Conservation (phyloP, 53 echinoderm and acorn worm genomes). For the Holothuria scabra region DNA sequence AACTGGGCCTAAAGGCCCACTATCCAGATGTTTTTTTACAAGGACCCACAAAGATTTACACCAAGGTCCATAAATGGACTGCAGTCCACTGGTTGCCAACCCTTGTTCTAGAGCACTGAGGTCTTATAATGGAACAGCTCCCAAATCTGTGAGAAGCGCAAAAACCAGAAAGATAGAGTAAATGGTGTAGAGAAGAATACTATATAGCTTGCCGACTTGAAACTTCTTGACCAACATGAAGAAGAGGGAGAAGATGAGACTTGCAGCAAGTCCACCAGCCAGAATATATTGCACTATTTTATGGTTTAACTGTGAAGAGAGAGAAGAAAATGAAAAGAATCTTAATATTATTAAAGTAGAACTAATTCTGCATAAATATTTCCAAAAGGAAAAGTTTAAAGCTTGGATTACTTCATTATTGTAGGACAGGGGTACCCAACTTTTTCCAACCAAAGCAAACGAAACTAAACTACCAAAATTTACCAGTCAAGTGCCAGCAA, state of each 20-base stretch:
- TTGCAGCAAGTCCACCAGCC: slow-evolving; percentile 73
- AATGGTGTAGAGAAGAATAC: slow-evolving; percentile 68
- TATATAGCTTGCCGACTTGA: slow-evolving; percentile 67
- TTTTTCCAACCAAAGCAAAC: too few species aligned
- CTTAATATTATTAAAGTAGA: neutral
- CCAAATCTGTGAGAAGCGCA: slow-evolving; percentile 73
- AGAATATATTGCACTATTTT: slow-evolving; percentile 74
- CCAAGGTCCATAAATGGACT: too few species aligned
- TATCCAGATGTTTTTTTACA: too few species aligned
- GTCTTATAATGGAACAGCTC: slow-evolving; percentile 56
- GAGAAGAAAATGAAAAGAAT: too few species aligned
- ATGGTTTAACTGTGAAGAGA: slow-evolving; percentile 60
- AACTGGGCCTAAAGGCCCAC: too few species aligned
- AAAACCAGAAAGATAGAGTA: slow-evolving; percentile 72
- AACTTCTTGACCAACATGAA: slow-evolving; percentile 77
- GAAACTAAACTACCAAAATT: too few species aligned
- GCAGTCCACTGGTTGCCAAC: neutral
- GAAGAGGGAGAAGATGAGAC: slow-evolving; percentile 88
- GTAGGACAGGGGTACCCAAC: too few species aligned
- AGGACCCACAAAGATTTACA: too few species aligned
- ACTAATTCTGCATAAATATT: too few species aligned
- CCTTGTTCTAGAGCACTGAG: neutral
- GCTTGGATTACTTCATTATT: too few species aligned
- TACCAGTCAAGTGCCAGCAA: too few species aligned
- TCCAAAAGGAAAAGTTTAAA: too few species aligned